phyloP scores from a whole-genome alignment of 2,113 vertebrate genomes.

The Athene cunicularia region DNA sequence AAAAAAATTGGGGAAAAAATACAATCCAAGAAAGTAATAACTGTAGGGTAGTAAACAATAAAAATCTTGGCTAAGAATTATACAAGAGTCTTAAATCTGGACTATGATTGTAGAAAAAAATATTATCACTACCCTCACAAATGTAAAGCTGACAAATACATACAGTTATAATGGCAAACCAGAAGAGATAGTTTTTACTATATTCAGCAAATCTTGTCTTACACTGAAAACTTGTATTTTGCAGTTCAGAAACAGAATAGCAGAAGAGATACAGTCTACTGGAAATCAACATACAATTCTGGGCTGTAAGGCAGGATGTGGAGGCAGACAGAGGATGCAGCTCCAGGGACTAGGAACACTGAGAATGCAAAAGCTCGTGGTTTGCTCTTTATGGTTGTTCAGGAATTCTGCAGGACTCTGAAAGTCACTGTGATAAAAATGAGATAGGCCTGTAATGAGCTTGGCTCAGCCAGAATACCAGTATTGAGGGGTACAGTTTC shows the following conservation, averaged over 20 bases:
- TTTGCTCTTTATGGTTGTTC: background rate
- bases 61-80: background rate
- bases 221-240: background rate
- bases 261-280: background rate
- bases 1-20: background rate
- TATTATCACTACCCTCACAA: background rate
- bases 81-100: background rate
- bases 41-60: background rate
- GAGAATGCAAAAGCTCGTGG: background rate
- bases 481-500: background rate
- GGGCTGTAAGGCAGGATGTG: background rate
- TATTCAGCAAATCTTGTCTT: background rate
- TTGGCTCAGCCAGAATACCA: background rate
- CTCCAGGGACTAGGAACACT: background rate
- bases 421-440: background rate
- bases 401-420: background rate
- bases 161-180: background rate
- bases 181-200: background rate
- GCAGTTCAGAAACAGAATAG: background rate
- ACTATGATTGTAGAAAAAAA: background rate
- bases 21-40: background rate
- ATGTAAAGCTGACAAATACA: background rate
- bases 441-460: background rate
- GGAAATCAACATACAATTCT: background rate
- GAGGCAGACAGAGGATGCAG: background rate